Evolutionary conservation across 2,113 vertebrate species (phyloP).

Genomic region (Xyrauchen texanus): DNA sequence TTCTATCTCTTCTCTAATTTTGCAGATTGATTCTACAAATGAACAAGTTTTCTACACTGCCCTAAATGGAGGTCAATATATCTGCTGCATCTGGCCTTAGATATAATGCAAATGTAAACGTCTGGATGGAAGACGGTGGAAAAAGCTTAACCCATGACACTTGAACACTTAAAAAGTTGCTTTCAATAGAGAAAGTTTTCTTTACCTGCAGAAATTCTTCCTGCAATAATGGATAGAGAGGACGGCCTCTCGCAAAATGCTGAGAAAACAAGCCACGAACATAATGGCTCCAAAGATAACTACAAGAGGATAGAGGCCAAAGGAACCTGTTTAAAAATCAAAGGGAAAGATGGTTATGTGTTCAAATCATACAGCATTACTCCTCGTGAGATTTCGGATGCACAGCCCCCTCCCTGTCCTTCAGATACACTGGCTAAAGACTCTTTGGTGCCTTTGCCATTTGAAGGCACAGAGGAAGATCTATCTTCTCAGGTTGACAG

Average conservation of each 20-base stretch:
- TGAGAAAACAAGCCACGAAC: slow-evolving; percentile 61
- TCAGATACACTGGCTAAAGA: slow-evolving; percentile 70
- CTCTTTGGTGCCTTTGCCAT: slow-evolving; percentile 72
- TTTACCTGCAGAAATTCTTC: slow-evolving; percentile 60
- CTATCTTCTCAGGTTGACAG: slow-evolving; percentile 72
- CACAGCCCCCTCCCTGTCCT: slow-evolving; percentile 57
- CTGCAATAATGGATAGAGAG: slow-evolving; percentile 75
- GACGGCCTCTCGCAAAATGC: slow-evolving; percentile 66
- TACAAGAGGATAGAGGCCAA: slow-evolving; percentile 72
- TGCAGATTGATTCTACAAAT: slow-evolving; percentile 55
- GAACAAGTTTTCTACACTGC: slow-evolving; percentile 35
- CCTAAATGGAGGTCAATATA: slow-evolving; percentile 67
- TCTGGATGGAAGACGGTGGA: slow-evolving; percentile 56
- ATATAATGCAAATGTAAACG: slow-evolving; percentile 56
- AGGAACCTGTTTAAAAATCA: slow-evolving; percentile 74
- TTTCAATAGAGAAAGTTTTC: slow-evolving; percentile 65
- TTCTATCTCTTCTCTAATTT: slow-evolving; percentile 17
- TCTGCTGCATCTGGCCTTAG: slow-evolving; percentile 55
- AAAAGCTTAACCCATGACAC: slow-evolving; percentile 66
- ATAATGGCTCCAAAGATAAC: slow-evolving; percentile 61
- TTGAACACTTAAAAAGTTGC: slow-evolving; percentile 55
- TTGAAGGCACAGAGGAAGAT: slow-evolving; percentile 59
- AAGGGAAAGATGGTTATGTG: slow-evolving; percentile 79
- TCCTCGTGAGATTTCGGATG: slow-evolving; percentile 58
- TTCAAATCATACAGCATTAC: slow-evolving; percentile 77